Evolutionary conservation across 1,140 invertebrate genomes (phyloP).

Genomic region (Akabosia matsudoensis): DNA sequence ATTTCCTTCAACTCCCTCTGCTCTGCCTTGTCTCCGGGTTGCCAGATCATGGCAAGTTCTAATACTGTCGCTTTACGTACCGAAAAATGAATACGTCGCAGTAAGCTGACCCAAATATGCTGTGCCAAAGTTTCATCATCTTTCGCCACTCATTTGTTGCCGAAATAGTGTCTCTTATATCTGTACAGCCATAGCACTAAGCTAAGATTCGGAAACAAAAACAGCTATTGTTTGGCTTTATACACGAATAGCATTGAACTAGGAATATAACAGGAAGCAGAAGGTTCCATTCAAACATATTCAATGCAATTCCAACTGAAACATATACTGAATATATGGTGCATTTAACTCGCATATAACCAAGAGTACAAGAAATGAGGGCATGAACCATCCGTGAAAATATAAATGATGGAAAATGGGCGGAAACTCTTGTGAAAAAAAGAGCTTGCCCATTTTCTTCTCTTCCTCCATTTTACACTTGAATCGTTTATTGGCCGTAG

Average conservation of each 20-base stretch:
- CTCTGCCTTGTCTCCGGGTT: too few relatives aligned
- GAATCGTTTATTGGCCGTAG: too few relatives aligned
- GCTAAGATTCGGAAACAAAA: neutral
- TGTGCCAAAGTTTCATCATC: constrained; percentile 17
- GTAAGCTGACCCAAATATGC: constrained; percentile 3
- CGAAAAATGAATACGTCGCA: neutral
- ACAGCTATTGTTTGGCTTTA: too few relatives aligned
- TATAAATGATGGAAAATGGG: neutral
- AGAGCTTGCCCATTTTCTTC: neutral
- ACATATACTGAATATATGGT: neutral
- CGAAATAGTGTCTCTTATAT: too few relatives aligned
- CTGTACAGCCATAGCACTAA: too few relatives aligned
- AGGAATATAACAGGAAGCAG: too few relatives aligned
- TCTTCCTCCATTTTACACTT: neutral
- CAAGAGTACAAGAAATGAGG: neutral
- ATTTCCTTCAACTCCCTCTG: too few relatives aligned
- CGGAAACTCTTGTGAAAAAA: neutral
- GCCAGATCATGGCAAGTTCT: neutral
- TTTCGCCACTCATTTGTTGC: constrained; percentile 11
- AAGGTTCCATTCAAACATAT: too few relatives aligned
- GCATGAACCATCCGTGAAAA: neutral
- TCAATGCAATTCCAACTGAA: too few relatives aligned
- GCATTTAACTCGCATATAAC: neutral
- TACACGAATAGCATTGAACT: too few relatives aligned
- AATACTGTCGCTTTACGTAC: neutral